Conservation (phyloP, 1,140 invertebrate species). For the Temnothorax longispinosus region DNA sequence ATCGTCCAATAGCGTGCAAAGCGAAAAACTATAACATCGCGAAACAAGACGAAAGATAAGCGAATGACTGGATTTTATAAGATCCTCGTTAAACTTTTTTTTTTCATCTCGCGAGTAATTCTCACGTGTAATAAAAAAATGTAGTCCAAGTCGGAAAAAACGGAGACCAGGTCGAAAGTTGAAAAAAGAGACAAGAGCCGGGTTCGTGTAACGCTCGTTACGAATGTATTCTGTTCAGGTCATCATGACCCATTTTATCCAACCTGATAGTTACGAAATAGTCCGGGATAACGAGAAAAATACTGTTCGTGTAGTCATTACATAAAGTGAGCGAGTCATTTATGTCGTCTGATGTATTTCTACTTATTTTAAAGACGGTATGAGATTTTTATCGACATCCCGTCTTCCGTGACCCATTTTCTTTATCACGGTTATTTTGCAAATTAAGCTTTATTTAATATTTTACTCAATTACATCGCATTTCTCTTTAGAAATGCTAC, state of each 20-base stretch:
- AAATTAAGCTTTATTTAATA: neutral
- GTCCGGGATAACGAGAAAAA: slow-evolving; percentile 34
- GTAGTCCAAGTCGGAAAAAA: neutral
- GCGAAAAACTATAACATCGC: neutral
- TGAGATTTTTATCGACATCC: neutral
- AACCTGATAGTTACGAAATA: slow-evolving; percentile 36
- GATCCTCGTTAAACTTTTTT: neutral
- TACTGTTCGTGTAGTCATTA: slow-evolving; percentile 24
- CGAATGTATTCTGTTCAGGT: slow-evolving; percentile 42
- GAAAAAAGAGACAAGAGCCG: slow-evolving; percentile 17
- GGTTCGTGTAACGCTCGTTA: slow-evolving; percentile 29
- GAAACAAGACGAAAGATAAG: neutral
- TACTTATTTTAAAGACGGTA: slow-evolving; percentile 12
- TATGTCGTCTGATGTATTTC: slow-evolving; percentile 14
- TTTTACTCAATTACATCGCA: slow-evolving; percentile 2
- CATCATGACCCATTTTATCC: slow-evolving; percentile 52
- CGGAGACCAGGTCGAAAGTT: neutral
- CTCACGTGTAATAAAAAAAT: slow-evolving; percentile 15
- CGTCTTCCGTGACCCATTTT: neutral
- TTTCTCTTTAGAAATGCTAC: neutral
- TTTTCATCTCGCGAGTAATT: slow-evolving; percentile 2
- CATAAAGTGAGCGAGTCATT: slow-evolving; percentile 1
- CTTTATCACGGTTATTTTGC: neutral
- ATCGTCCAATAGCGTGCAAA: slow-evolving; percentile 15
- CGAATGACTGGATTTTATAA: slow-evolving; percentile 42